Base-by-base conservation (phyloP, 2,888 invertebrate species). In the Rotaria sp. region DNA sequence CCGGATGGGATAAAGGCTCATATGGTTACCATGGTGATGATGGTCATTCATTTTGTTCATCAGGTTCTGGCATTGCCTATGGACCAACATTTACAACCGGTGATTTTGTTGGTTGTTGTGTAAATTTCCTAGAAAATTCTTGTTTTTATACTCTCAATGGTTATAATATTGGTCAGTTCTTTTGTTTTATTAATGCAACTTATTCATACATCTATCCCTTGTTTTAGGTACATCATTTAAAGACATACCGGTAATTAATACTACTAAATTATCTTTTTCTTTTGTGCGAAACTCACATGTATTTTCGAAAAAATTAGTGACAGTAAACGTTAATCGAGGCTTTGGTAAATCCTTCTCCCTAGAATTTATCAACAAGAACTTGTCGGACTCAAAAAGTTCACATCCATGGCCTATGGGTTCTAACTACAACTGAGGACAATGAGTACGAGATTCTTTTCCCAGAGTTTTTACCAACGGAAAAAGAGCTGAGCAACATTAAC, bases 101-200 rank as follows among this genome's bases (percentile, higher is more conserved):
- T 84, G 97, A 97, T 92, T 95, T 97, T 87, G 96, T 97, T 90
- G 99, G 99, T 88, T 99, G 99, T 92, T 98, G 98, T 88, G 95
- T 98, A 87, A 98, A 99, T 93, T 94, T 98, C 88, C 94, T 98
- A 88, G 96, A 97, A 92, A 96, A 96, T 92, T 96, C 96, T n/a
- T 97, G 97, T 92, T 99, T 99, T 93, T 99, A 98, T 92, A 99
- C 99, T 74, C 98, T 98, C 93, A 99, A 99, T 92, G 99, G 99
- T 88, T 95, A 96, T 91, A 95, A 97, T 92, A 93, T 99, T 88
- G 92, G 92, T 90, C 88, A 21, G 21, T 35, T 21, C 1, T 84
- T 84, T 13, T 8, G 15, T 41, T 26, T 30, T 84, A 21, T 0
- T 67, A 18, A 35, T 7, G 21, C 18, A 21, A 18, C 2, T 18